Conservation (phyloP, 2,113 vertebrate species). For the Girardinichthys multiradiatus region DNA sequence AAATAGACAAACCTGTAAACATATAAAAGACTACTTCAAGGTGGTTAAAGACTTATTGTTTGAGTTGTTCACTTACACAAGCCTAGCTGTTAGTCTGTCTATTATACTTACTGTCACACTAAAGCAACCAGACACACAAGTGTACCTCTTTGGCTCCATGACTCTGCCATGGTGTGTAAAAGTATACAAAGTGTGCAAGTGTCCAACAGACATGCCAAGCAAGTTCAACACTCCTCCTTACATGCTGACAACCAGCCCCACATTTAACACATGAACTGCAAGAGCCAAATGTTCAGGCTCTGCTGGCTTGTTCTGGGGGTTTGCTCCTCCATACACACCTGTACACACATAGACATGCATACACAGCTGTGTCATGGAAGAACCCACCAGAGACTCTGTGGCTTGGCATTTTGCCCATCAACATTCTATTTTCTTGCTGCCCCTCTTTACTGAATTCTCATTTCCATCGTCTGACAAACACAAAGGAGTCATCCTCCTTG, state of each 20-base stretch:
- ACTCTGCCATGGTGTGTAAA: slow-evolving; percentile 63
- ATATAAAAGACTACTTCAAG: neutral
- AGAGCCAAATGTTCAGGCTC: slow-evolving; percentile 73
- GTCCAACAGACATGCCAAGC: slow-evolving; percentile 73
- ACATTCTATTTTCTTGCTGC: slow-evolving; percentile 64
- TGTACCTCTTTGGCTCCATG: slow-evolving; percentile 37
- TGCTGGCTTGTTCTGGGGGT: slow-evolving; percentile 65
- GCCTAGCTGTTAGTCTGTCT: neutral
- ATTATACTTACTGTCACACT: slow-evolving; percentile 7
- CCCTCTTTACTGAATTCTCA: slow-evolving; percentile 66
- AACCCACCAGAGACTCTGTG: slow-evolving; percentile 57
- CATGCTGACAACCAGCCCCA: slow-evolving; percentile 75
- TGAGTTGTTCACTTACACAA: neutral
- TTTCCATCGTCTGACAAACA: slow-evolving; percentile 73
- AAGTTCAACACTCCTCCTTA: slow-evolving; percentile 74
- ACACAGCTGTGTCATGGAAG: slow-evolving; percentile 30
- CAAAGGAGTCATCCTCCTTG: slow-evolving; percentile 48
- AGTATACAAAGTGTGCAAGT: slow-evolving; percentile 74
- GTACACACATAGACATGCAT: slow-evolving; percentile 11
- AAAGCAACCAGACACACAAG: slow-evolving; percentile 19
- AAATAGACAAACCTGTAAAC: neutral
- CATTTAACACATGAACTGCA: slow-evolving; percentile 78
- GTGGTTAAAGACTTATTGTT: neutral
- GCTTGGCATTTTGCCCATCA: slow-evolving; percentile 73
- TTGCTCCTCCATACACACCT: slow-evolving; percentile 28